A percentile compares a stretch with the other conserved stretches of the same genome.
These are phyloP conservation scores for Atractosteus spatula DNA, from an alignment of 2,113 vertebrate genomes.

Conservation along the genomic window DNA sequence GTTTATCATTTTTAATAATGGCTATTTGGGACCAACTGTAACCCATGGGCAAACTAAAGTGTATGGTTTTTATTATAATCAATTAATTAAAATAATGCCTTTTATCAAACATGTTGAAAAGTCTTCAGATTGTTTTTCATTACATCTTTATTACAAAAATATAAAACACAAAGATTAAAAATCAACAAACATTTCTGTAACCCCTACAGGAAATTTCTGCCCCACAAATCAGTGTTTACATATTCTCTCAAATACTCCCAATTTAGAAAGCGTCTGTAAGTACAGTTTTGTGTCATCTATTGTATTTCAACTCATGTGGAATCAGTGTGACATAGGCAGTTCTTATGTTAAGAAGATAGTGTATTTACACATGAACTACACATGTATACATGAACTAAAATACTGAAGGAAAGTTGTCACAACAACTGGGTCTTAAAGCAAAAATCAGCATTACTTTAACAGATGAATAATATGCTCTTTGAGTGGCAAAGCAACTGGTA, in stretches of 20 bases:
- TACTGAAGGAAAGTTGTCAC: constrained; percentile 42
- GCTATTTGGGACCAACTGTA: no score
- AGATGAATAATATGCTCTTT: no score
- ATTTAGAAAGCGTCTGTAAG: constrained; percentile 5
- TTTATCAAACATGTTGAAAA: no score
- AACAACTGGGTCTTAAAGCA: constrained; percentile 18
- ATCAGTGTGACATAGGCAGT: constrained; percentile 39
- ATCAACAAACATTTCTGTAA: constrained; percentile 64
- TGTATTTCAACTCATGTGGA: constrained; percentile 20
- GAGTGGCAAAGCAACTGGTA: no score
- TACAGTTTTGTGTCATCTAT: constrained; percentile 32
- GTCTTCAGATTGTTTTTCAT: constrained; percentile 46
- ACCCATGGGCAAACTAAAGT: no score
- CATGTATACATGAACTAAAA: constrained; percentile 40
- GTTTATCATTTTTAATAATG: no score
- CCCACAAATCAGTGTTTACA: constrained; percentile 49
- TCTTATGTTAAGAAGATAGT: constrained; percentile 55
- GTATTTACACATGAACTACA: constrained; percentile 48
- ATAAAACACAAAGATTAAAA: constrained; percentile 76
- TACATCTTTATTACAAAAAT: constrained; percentile 81
- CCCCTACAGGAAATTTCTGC: constrained; percentile 45
- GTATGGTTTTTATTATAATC: no score
- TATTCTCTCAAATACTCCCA: constrained; percentile 38
- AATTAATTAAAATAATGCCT: no score
- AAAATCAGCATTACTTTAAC: no score